Percentiles rank a stretch among this genome's conserved stretches.
Conservation (phyloP, 2,113 vertebrate genomes). For the Macrotis lagotis region DNA sequence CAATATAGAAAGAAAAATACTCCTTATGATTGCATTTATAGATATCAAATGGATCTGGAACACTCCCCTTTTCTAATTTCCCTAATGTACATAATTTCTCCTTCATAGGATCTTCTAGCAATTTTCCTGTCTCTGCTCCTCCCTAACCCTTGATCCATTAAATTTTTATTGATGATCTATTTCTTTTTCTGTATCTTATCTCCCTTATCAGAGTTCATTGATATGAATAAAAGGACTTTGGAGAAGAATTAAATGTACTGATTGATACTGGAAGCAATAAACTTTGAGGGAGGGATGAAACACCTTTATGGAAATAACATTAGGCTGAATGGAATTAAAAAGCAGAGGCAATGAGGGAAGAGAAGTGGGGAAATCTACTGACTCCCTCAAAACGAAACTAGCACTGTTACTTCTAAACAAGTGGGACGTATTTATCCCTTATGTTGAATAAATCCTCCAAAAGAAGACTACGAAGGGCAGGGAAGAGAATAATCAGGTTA, state of each 20-base stretch:
- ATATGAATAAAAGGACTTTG: background rate
- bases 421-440: too few relatives aligned
- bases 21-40: background rate
- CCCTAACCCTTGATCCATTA: background rate
- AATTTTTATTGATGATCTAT: background rate
- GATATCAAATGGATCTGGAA: constrained; percentile 1
- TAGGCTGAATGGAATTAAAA: background rate
- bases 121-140: background rate
- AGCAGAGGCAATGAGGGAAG: too few relatives aligned
- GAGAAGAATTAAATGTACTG: background rate
- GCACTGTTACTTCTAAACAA: too few relatives aligned
- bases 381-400: too few relatives aligned
- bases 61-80: background rate
- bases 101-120: background rate
- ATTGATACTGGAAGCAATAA: background rate
- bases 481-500: too few relatives aligned
- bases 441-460: too few relatives aligned
- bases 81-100: background rate
- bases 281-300: background rate
- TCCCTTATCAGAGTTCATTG: background rate
- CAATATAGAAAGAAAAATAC: background rate
- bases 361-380: too few relatives aligned
- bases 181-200: background rate
- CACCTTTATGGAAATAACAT: background rate
- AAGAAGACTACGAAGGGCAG: too few relatives aligned